These are phyloP conservation scores for Dynastes hyllus DNA, from an alignment of 2,888 invertebrate species.

Conservation along the genomic window DNA sequence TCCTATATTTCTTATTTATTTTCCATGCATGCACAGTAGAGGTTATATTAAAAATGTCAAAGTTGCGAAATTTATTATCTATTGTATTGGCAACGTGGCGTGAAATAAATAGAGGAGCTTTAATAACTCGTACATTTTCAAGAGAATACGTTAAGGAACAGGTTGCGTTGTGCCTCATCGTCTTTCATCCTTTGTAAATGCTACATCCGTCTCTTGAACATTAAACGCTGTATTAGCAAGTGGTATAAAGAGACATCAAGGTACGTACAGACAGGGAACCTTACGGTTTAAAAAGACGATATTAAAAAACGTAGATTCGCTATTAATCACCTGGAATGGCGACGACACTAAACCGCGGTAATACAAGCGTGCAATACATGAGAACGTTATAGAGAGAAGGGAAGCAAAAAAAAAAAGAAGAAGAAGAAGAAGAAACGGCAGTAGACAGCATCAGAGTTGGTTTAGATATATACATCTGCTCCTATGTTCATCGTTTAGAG, in stretches of 20 bases:
- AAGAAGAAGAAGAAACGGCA: no score
- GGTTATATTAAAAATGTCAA: not conserved
- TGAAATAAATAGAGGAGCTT: constrained; percentile 6
- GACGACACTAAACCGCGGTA: not conserved
- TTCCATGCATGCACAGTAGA: no score
- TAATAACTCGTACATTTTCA: not conserved
- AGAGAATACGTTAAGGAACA: not conserved
- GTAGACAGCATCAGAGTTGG: not conserved
- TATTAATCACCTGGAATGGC: constrained; percentile 4
- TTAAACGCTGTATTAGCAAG: not conserved
- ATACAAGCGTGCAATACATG: not conserved
- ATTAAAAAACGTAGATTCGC: not conserved
- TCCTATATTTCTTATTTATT: no score
- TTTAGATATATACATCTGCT: not conserved
- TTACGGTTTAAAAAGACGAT: not conserved
- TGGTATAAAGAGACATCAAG: constrained; percentile 1
- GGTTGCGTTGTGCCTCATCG: not conserved
- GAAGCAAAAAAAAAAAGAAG: not conserved
- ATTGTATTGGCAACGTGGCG: constrained; percentile 14
- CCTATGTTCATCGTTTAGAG: not conserved
- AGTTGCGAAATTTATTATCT: constrained; percentile 4
- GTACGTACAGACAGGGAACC: not conserved
- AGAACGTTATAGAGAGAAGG: not conserved
- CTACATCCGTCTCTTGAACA: not conserved
- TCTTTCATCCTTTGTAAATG: not conserved